These are phyloP conservation scores for Pyrrhosoma nymphula DNA, from an alignment of 2,888 invertebrate species.

Conservation along the genomic window DNA sequence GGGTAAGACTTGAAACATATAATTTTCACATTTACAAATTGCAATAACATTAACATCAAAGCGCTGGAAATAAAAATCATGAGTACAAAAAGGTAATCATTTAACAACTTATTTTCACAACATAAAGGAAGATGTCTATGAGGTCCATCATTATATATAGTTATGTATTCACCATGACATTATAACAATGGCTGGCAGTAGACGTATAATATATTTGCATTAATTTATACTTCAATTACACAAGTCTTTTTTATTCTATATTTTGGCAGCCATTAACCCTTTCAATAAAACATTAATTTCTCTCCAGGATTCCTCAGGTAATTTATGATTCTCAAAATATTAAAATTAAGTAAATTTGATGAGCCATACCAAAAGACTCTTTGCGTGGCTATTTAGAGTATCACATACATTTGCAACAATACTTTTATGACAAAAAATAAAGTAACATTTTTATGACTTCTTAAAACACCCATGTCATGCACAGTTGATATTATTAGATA, in stretches of 20 bases:
- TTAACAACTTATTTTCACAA: not conserved
- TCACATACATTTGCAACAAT: not conserved
- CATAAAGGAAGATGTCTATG: not conserved
- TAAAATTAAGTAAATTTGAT: not conserved
- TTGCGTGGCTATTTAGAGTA: not conserved
- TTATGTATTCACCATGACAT: too few species aligned
- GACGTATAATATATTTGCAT: not conserved
- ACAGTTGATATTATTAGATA: not conserved
- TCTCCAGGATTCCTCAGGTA: not conserved
- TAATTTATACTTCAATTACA: not conserved
- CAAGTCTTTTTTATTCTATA: not conserved
- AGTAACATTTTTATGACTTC: not conserved
- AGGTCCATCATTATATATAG: too few species aligned
- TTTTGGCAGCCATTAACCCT: not conserved
- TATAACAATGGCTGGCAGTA: not conserved
- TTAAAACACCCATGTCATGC: constrained; percentile 13
- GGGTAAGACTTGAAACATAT: not conserved
- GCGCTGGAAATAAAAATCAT: not conserved
- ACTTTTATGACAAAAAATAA: not conserved
- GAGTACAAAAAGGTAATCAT: not conserved
- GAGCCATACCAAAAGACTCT: constrained; percentile 10
- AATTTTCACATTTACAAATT: not conserved
- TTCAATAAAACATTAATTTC: not conserved
- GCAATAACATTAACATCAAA: not conserved
- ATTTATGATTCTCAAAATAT: not conserved